Conservation (phyloP, 2,888 invertebrate genomes). For the Leptothorax acervorum region DNA sequence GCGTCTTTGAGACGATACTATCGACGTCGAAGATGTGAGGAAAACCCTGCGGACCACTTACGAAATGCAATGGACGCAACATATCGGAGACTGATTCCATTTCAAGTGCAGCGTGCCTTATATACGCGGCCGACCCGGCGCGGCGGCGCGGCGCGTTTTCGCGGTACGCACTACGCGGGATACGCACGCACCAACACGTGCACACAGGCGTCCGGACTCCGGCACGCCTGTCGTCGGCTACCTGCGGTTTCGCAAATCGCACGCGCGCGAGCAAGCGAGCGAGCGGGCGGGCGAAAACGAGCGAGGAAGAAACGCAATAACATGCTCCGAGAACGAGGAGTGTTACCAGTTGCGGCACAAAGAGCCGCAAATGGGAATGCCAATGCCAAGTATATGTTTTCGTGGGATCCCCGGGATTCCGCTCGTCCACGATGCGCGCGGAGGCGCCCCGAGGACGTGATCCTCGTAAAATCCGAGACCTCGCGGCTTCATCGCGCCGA, state of each 20-base stretch:
- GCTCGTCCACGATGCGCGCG: background rate
- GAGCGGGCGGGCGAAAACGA: background rate
- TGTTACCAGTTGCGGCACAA: conserved; percentile 22
- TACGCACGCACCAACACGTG: conserved; percentile 31
- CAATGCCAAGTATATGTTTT: conserved; percentile 16
- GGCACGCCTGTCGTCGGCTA: background rate
- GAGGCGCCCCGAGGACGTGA: conserved; percentile 31
- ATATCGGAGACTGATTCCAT: conserved; percentile 47
- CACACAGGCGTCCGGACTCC: background rate
- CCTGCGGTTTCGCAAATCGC: conserved; percentile 9
- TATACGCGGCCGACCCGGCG: conserved; percentile 22
- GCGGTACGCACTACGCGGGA: background rate
- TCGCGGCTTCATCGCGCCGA: background rate
- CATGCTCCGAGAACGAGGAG: too few relatives aligned
- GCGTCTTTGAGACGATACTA: background rate
- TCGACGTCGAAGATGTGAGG: background rate
- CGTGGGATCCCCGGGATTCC: conserved; percentile 9
- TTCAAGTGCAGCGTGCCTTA: conserved; percentile 38
- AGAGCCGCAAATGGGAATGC: conserved; percentile 37
- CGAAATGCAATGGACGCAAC: conserved; percentile 49
- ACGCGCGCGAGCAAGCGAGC: background rate
- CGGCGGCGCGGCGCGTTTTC: conserved; percentile 8
- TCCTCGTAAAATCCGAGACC: conserved; percentile 30
- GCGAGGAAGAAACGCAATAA: background rate
- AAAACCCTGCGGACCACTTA: conserved; percentile 7